phyloP scores from a whole-genome alignment of 2,888 invertebrate genomes.

The Germaria angustata region DNA sequence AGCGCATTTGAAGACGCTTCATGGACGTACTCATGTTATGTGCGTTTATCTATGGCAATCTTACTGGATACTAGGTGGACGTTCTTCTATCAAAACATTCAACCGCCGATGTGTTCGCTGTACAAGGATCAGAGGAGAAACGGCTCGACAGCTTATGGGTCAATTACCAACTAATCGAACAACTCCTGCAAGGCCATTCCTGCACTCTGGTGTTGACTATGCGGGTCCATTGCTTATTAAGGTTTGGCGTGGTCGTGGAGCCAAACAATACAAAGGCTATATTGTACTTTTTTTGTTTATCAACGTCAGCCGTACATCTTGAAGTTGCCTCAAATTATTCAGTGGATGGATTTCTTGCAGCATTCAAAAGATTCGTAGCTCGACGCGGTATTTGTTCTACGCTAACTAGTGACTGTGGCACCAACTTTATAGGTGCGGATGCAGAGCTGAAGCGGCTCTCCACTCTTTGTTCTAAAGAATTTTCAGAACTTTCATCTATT shows the following conservation, averaged over 20 bases:
- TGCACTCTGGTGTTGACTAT: conserved; percentile 34
- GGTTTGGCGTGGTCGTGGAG: conserved; percentile 8
- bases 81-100: conserved; percentile 17
- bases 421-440: conserved; percentile 47
- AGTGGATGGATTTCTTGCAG: no score
- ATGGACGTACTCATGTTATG: conserved; percentile 12
- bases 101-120: no score
- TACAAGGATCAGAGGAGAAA: conserved; percentile 25
- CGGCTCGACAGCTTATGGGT: conserved; percentile 51
- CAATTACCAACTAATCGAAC: conserved; percentile 47
- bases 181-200: conserved; percentile 29
- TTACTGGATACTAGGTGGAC: no score
- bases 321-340: no score
- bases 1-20: conserved; percentile 6
- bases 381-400: conserved; percentile 24
- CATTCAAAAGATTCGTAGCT: conserved; percentile 31
- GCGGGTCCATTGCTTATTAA: conserved; percentile 56
- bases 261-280: conserved; percentile 30
- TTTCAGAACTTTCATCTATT: no score
- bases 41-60: no score
- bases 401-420: conserved; percentile 33
- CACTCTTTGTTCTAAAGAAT: not conserved
- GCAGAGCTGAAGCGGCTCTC: conserved; percentile 38
- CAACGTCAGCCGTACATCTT: no score
- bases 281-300: no score